Evolutionary conservation across 2,113 vertebrate species (phyloP), one percentile per base, ranked within the genome.

Genomic region (Epinephelus cyanopodus): DNA sequence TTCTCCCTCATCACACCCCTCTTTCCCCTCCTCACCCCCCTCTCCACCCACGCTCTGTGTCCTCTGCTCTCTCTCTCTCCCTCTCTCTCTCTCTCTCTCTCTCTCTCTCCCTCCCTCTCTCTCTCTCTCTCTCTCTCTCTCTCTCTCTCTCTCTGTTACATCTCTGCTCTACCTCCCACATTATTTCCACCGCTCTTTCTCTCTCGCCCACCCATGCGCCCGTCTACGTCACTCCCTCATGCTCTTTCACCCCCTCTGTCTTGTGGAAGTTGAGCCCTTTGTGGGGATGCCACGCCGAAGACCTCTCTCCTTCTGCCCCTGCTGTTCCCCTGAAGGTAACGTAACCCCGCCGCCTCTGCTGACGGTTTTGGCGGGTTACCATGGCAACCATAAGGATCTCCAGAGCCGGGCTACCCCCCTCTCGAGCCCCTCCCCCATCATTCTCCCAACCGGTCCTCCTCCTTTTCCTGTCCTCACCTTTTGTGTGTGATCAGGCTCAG

Each of bases 241-340:
- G 62, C 81, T 79, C 85, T 77, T 81, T 64, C 81, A 33, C 66
- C 6, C 52, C 66, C 6, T 60, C 83, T 90, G 84, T 94, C 86
- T 94, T 93, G 89, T 95, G 93, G 96, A 99, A 99, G 98, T 99
- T 96, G 98, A 98, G 95, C 96, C 97, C 96, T 97, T 96, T 98
- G 97, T 95, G 95, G 95, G 96, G 97, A 97, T 96, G 96, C 97
- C 97, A 91, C 97, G 97, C 92, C 97, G 98, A 96, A 97, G 98
- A 98, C 96, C 97, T 91, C 96, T 99, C 96, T 98, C 97, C 97
- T 97, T 99, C 97, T 99, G 98, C 96, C 97, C 96, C 95, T 99
- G 98, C 98, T 99, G 98, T 96, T 96, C 96, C 96, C 96, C 97
- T 85, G 96, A 99, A 99, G 98, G 98, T 99, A 99, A 99, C 18